Conservation (phyloP, 2,888 invertebrate genomes). For the Drosophila ustulata region DNA sequence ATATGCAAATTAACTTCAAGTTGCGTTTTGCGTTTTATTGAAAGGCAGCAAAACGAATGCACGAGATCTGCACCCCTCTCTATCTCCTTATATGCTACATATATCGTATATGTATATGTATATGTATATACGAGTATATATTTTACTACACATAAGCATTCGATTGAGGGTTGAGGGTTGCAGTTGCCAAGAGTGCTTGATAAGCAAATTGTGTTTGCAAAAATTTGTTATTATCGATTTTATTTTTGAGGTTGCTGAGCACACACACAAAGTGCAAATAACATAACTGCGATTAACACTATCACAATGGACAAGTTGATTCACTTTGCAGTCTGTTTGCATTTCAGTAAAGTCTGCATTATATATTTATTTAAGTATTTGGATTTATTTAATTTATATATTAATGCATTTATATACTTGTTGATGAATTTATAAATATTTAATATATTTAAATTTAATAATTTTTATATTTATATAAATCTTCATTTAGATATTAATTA, state of each 20-base stretch:
- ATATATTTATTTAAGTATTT: background rate
- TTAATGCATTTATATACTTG: no score
- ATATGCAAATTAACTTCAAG: constrained; percentile 78
- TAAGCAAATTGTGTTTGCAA: constrained; percentile 60
- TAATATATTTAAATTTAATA: no score
- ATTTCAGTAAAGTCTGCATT: constrained; percentile 10
- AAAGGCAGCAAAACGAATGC: constrained; percentile 47
- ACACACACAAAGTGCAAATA: constrained; percentile 21
- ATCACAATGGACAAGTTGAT: constrained; percentile 13
- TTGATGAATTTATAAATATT: no score
- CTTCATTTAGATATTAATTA: no score
- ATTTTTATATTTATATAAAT: no score
- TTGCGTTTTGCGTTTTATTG: constrained; percentile 67
- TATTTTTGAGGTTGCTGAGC: constrained; percentile 33
- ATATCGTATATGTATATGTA: background rate
- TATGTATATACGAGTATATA: background rate
- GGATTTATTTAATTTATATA: no score
- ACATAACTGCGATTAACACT: constrained; percentile 4
- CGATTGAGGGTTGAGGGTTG: constrained; percentile 57
- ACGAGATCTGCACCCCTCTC: constrained; percentile 14
- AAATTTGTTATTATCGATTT: constrained; percentile 65
- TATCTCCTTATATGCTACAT: background rate
- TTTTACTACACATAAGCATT: no score
- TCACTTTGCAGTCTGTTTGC: constrained; percentile 10
- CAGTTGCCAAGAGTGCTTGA: constrained; percentile 42